Percentiles rank a stretch among this genome's conserved stretches.
Evolutionary conservation across 2,888 invertebrate species (phyloP).

Genomic region (Leptopilina drosophilae): DNA sequence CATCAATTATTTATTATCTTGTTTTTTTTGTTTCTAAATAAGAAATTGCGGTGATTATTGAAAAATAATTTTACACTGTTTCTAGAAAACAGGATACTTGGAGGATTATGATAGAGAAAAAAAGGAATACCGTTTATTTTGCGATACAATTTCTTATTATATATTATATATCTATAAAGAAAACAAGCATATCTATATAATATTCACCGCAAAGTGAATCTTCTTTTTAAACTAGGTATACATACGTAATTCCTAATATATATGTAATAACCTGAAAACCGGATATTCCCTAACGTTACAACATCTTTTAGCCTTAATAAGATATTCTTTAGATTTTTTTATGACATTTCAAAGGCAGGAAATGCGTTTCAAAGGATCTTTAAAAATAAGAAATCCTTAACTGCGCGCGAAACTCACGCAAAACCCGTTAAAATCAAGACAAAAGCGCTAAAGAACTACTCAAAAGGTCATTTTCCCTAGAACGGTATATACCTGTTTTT

Average conservation of each 20-base stretch:
- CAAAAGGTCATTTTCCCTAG: slow-evolving; percentile 19
- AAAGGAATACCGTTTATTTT: too few relatives aligned
- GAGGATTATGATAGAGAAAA: too few relatives aligned
- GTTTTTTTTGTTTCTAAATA: neutral
- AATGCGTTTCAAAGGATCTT: slow-evolving; percentile 16
- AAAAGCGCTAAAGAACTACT: slow-evolving; percentile 16
- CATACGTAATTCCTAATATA: too few relatives aligned
- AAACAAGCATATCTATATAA: too few relatives aligned
- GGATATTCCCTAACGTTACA: too few relatives aligned
- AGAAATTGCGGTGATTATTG: neutral
- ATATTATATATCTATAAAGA: too few relatives aligned
- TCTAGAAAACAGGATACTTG: neutral
- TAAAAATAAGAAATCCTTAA: neutral
- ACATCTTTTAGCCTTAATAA: too few relatives aligned
- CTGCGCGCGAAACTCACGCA: slow-evolving; percentile 13
- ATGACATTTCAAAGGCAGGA: slow-evolving; percentile 31
- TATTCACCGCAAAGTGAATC: too few relatives aligned
- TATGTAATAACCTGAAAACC: too few relatives aligned
- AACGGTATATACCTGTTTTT: slow-evolving; percentile 12
- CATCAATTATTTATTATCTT: neutral
- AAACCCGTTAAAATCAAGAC: slow-evolving; percentile 20
- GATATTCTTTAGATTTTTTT: neutral
- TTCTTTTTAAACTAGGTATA: too few relatives aligned
- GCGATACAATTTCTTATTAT: too few relatives aligned
- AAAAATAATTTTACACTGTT: neutral